Evolutionary conservation across 2,113 vertebrate genomes (phyloP).

Genomic region (Amblyopsis rosae): DNA sequence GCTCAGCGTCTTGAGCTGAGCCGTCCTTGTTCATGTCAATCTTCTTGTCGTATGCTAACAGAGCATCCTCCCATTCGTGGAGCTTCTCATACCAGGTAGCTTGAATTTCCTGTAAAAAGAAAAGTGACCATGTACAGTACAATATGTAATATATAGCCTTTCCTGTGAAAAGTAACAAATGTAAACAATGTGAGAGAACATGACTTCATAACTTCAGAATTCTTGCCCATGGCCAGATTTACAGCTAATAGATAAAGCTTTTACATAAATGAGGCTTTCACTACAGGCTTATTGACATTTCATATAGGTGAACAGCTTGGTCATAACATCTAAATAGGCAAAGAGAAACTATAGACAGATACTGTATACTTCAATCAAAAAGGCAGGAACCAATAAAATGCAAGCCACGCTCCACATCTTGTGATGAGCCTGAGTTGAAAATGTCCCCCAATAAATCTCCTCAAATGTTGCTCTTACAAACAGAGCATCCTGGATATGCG

Average conservation of each 20-base stretch:
- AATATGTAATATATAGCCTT: too few relatives aligned
- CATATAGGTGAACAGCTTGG: too few relatives aligned
- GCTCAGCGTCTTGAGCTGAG: conserved; percentile 81
- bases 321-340: too few relatives aligned
- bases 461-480: not conserved
- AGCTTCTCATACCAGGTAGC: conserved; percentile 99
- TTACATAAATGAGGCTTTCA: not conserved
- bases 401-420: not conserved
- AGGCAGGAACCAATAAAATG: not conserved
- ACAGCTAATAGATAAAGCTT: not conserved
- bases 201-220: not conserved
- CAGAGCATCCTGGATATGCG: not conserved
- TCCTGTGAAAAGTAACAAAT: too few relatives aligned
- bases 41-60: conserved; percentile 96
- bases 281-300: not conserved
- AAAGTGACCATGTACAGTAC: not conserved
- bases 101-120: conserved; percentile 88
- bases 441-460: too few relatives aligned
- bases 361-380: not conserved
- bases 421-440: not conserved
- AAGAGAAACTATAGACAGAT: too few relatives aligned
- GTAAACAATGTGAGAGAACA: not conserved
- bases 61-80: conserved; percentile 97
- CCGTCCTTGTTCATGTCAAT: conserved; percentile 94
- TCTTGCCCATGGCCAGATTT: not conserved